Evolutionary conservation across 2,888 invertebrate species (phyloP), one percentile per base, ranked within the genome.

Genomic region (Rotaria macrura): DNA sequence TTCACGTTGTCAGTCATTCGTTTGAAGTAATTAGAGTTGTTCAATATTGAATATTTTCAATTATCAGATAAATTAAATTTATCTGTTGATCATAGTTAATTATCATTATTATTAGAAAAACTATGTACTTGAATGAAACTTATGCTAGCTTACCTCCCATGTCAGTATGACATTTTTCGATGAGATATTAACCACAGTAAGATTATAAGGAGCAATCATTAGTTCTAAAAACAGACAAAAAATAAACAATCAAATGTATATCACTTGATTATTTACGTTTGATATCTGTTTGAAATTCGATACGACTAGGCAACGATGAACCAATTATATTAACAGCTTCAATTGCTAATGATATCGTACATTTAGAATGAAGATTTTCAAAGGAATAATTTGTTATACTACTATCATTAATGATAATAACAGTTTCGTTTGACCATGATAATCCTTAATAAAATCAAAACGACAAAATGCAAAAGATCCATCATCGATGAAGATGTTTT

Each of bases 131-230:
- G n/a, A n/a, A n/a, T n/a, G n/a, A n/a, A n/a, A n/a, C n/a, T n/a
- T n/a, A n/a, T n/a, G n/a, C n/a, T n/a, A n/a, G n/a, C 79, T 25
- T 25, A 79, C 79, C 43, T 79, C n/a, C 79, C 79, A 79, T 23
- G 40, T 20, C 4, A 79, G 12, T 3, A 43, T 79, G 4, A 79
- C 40, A 25, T 25, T 43, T 43, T 43, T 79, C 3, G 79, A 79
- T 43, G 43, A 43, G 10, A 79, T 43, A 79, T 79, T 43, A n/a
- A 43, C 4, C 10, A n/a, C 10, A 25, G n/a, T 79, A 43, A 79
- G 40, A 43, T 79, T 43, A 25, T 10, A 25, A 4, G 79, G 79
- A n/a, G 79, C 25, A 43, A 40, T 79, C 14, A 43, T 9, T 23
- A 79, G 40, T 43, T 79, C 79, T 79, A 79, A 7, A n/a, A 65